Conservation (phyloP, 1,140 invertebrate species). For the Danaus plexippus region DNA sequence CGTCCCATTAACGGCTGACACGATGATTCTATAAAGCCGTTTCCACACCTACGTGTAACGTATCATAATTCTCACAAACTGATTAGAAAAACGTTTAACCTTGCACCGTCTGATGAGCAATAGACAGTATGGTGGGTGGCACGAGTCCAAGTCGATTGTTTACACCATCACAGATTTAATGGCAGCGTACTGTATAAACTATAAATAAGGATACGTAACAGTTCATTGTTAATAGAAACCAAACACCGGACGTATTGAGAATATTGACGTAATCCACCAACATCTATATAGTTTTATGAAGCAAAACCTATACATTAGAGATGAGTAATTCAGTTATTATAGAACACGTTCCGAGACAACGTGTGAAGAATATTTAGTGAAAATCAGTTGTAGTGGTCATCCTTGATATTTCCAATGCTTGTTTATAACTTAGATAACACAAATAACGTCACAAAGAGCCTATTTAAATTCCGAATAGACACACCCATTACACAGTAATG, state of each 20-base stretch:
- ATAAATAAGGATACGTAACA: slow-evolving; percentile 37
- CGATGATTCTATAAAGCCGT: neutral
- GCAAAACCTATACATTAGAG: no score
- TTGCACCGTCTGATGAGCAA: slow-evolving; percentile 11
- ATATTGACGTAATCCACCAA: slow-evolving; percentile 25
- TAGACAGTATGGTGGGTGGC: slow-evolving; percentile 29
- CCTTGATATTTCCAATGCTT: slow-evolving; percentile 7
- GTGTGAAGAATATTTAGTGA: no score
- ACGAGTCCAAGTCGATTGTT: slow-evolving; percentile 43
- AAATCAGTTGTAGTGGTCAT: slow-evolving; percentile 1
- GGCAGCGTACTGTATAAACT: slow-evolving; percentile 31
- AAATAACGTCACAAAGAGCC: slow-evolving; percentile 8
- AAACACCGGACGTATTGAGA: slow-evolving; percentile 25
- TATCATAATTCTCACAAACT: no score
- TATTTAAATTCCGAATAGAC: slow-evolving; percentile 15
- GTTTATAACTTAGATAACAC: slow-evolving; percentile 10
- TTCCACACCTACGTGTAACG: no score
- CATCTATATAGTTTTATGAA: slow-evolving; percentile 26
- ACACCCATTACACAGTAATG: slow-evolving; percentile 8
- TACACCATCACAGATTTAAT: slow-evolving; percentile 33
- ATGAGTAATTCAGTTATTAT: no score
- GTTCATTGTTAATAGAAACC: slow-evolving; percentile 26
- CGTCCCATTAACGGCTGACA: neutral
- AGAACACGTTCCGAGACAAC: no score
- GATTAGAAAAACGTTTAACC: slow-evolving; percentile 6